Evolutionary conservation across 2,797 vertebrate species (phyloP).

Genomic region (Sylvilagus floridanus): DNA sequence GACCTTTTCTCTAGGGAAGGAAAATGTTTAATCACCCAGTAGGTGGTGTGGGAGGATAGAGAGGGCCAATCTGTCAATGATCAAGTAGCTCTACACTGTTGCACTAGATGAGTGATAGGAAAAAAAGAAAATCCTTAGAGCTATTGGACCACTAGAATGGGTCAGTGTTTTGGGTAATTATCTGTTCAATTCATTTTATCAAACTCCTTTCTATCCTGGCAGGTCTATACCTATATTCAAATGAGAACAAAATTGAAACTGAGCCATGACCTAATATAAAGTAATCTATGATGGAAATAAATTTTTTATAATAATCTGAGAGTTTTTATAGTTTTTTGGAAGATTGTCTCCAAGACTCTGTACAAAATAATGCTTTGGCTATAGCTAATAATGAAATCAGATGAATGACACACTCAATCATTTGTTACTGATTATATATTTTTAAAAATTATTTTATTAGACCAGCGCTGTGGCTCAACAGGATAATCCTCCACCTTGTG

Average conservation of each 20-base stretch:
- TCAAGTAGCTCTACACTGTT: neutral
- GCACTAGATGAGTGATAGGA: neutral
- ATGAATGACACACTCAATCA: neutral
- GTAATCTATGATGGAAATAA: conserved; percentile 27
- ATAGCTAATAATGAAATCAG: neutral
- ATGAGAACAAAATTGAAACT: conserved; percentile 22
- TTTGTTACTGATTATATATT: neutral
- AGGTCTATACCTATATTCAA: neutral
- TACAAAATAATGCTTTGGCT: conserved; percentile 21
- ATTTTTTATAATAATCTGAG: conserved; percentile 22
- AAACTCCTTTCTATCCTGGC: neutral
- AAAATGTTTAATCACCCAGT: neutral
- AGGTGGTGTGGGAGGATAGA: conserved; percentile 11
- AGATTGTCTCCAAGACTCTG: conserved; percentile 43
- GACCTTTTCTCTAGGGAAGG: neutral
- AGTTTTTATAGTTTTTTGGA: neutral
- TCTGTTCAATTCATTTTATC: neutral
- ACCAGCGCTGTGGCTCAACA: no score
- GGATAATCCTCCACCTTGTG: no score
- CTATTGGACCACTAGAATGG: neutral
- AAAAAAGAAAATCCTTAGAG: neutral
- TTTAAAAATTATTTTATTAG: no score
- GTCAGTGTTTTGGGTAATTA: neutral
- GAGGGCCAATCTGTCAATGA: neutral
- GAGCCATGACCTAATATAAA: neutral